Conservation (phyloP, 92 coral and sea anemone genomes). For the Anthopleura xanthogrammica region DNA sequence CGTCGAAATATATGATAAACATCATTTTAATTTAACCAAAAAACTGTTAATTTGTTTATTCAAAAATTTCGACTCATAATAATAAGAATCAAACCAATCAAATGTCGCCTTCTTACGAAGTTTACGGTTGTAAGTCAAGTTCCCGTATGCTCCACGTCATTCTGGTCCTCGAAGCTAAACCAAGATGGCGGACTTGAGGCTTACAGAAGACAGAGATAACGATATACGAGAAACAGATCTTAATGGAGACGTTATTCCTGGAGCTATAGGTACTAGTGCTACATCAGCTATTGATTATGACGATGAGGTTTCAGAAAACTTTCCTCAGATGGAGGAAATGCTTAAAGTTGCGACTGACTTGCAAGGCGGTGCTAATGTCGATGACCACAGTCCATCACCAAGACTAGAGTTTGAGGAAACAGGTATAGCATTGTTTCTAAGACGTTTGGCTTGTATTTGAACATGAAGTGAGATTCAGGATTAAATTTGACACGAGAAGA, state of each 20-base stretch:
- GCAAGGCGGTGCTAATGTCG: slow-evolving; percentile 74
- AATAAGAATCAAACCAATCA: slow-evolving; percentile 30
- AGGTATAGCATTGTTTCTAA: slow-evolving; percentile 37
- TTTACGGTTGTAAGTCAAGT: slow-evolving; percentile 8
- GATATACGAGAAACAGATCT: slow-evolving; percentile 93
- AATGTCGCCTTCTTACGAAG: slow-evolving; percentile 13
- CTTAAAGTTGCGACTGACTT: slow-evolving; percentile 96
- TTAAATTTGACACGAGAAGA: background rate
- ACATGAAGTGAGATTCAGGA: background rate
- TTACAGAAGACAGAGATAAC: slow-evolving; percentile 23
- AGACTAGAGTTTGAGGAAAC: slow-evolving; percentile 76
- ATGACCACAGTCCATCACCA: slow-evolving; percentile 66
- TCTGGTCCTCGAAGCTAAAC: slow-evolving; percentile 23
- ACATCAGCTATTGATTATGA: slow-evolving; percentile 80
- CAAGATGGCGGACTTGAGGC: slow-evolving; percentile 66
- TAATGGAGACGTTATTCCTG: slow-evolving; percentile 91
- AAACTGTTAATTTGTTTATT: background rate
- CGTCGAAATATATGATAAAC: background rate
- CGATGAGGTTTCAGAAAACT: slow-evolving; percentile 71
- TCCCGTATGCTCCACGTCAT: slow-evolving; percentile 76
- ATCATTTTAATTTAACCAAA: background rate
- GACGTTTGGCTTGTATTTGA: slow-evolving; percentile 8
- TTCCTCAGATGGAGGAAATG: slow-evolving; percentile 99
- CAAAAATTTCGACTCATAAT: background rate
- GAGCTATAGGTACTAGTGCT: slow-evolving; percentile 84